phyloP scores from a whole-genome alignment of 2,888 invertebrate species.

The Flabesymbios commensalis region DNA sequence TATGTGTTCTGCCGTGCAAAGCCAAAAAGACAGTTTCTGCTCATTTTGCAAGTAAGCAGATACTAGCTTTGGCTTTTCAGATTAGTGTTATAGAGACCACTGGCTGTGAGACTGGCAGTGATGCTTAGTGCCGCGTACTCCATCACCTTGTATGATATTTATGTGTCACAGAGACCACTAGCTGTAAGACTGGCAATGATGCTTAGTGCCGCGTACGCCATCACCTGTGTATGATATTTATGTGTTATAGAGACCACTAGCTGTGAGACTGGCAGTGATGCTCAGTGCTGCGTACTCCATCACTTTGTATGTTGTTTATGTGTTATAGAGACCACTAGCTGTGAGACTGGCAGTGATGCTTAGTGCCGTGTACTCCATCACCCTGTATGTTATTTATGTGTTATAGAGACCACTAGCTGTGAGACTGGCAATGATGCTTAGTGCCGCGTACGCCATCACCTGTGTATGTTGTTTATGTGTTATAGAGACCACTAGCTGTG shows the following conservation, averaged over 20 bases:
- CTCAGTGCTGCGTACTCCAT: constrained; percentile 42
- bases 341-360: constrained; percentile 46
- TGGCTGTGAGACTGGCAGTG: constrained; percentile 44
- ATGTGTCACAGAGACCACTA: constrained; percentile 42
- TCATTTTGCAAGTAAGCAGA: too few species aligned
- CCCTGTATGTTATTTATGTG: too few species aligned
- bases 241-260: constrained; percentile 42
- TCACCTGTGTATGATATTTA: too few species aligned
- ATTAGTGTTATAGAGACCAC: too few species aligned
- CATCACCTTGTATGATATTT: too few species aligned
- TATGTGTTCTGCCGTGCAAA: too few species aligned
- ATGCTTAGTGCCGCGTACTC: constrained; percentile 45
- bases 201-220: constrained; percentile 42
- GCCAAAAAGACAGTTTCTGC: too few species aligned
- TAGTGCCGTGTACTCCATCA: constrained; percentile 40
- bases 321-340: constrained; percentile 42
- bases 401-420: constrained; percentile 44
- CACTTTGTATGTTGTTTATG: too few species aligned
- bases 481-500: constrained; percentile 43
- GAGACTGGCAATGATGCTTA: constrained; percentile 44
- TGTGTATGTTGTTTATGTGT: too few species aligned
- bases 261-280: constrained; percentile 45
- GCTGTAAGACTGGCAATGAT: constrained; percentile 45
- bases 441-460: constrained; percentile 41
- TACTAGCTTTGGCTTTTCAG: too few species aligned